These are phyloP conservation scores for Hemibagrus wyckioides DNA, from an alignment of 2,113 vertebrate species.

Conservation along the genomic window DNA sequence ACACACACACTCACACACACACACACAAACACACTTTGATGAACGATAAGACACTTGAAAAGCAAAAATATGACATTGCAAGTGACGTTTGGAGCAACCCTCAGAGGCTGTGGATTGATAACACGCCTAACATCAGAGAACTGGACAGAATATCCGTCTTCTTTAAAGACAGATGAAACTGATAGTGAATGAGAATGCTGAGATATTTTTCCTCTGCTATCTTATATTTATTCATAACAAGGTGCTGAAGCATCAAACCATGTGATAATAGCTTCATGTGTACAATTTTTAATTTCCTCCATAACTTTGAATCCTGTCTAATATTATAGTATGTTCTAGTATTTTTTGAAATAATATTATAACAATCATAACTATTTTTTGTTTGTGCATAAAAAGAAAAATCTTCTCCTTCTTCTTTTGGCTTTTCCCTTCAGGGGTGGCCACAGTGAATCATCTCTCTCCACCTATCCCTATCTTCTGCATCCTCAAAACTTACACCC, in stretches of 20 bases:
- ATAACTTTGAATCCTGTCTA: not conserved
- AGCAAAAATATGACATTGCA: conserved; percentile 61
- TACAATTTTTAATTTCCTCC: not conserved
- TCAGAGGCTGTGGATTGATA: not conserved
- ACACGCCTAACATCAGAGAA: not conserved
- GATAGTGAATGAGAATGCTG: not conserved
- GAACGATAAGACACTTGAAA: conserved; percentile 65
- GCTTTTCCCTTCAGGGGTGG: no score
- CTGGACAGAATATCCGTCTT: not conserved
- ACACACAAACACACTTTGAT: conserved; percentile 60
- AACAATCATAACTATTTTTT: not conserved
- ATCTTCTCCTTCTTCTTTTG: no score
- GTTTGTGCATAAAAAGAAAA: not conserved
- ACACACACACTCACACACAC: conserved; percentile 21
- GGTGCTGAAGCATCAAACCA: not conserved
- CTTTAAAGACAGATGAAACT: conserved; percentile 3
- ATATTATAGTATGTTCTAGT: not conserved
- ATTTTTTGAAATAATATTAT: not conserved
- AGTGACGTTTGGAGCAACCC: conserved; percentile 36
- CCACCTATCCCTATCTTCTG: no score
- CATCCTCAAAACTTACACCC: no score
- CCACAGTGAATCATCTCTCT: no score
- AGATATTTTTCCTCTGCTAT: not conserved
- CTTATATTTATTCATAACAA: not conserved
- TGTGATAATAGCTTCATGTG: not conserved